Conservation (phyloP, 2,888 invertebrate genomes). For the Diplazon laetatorius region DNA sequence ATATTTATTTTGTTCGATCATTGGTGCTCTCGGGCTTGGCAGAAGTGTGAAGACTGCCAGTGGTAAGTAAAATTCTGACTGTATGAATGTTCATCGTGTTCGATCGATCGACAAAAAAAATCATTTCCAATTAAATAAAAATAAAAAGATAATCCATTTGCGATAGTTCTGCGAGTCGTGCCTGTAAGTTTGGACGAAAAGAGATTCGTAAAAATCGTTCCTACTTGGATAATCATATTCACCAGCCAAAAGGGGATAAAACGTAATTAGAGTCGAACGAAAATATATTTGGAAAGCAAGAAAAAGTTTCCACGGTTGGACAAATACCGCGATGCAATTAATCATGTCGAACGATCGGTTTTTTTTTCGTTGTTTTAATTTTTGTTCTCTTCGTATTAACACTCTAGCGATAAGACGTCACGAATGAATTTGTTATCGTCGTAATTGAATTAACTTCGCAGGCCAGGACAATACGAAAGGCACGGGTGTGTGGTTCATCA, state of each 20-base stretch:
- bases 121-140: slow-evolving; percentile 1
- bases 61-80: slow-evolving; percentile 82
- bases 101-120: not conserved
- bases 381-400: no score
- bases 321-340: not conserved
- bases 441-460: slow-evolving; percentile 56
- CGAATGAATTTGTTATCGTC: not conserved
- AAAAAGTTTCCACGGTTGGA: not conserved
- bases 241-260: no score
- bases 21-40: slow-evolving; percentile 37
- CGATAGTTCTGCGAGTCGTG: no score
- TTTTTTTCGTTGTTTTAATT: no score
- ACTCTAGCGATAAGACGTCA: not conserved
- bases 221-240: no score
- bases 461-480: slow-evolving; percentile 80
- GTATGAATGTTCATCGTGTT: not conserved
- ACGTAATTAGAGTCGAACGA: no score
- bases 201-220: not conserved
- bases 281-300: not conserved
- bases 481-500: slow-evolving; percentile 86
- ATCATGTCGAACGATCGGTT: slow-evolving; percentile 28
- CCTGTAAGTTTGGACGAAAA: not conserved
- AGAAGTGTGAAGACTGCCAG: slow-evolving; percentile 69
- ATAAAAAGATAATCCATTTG: not conserved
- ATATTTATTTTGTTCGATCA: slow-evolving; percentile 32